These are phyloP conservation scores for Myotis myotis DNA, from an alignment of 2,797 vertebrate genomes.

Conservation along the genomic window DNA sequence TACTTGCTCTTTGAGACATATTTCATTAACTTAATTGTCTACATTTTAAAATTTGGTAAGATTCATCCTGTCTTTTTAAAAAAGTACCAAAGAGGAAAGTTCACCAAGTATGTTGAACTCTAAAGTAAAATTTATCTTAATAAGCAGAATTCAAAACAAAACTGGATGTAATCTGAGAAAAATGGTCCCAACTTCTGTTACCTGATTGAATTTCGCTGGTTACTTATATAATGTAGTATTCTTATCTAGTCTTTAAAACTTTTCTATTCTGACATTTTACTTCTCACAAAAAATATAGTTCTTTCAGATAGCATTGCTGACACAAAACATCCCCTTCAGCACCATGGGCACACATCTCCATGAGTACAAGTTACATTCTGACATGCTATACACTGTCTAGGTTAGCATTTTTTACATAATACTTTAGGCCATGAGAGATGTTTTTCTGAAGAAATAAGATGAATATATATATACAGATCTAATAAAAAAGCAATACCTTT, in stretches of 20 bases:
- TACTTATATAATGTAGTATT: conserved; percentile 75
- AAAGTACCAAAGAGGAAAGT: neutral
- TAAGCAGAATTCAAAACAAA: conserved; percentile 60
- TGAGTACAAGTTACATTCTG: neutral
- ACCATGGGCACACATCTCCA: conserved; percentile 32
- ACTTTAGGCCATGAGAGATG: conserved; percentile 6
- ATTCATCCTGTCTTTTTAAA: neutral
- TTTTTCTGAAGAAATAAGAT: conserved; percentile 53
- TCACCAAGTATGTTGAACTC: conserved; percentile 49
- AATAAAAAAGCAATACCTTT: neutral
- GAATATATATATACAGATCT: neutral
- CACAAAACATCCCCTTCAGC: conserved; percentile 50
- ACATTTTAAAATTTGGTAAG: conserved; percentile 27
- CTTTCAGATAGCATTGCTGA: conserved; percentile 59
- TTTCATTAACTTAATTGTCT: neutral
- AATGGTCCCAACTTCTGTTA: conserved; percentile 41
- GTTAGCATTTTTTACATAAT: neutral
- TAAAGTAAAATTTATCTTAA: conserved; percentile 72
- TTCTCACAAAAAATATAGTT: conserved; percentile 66
- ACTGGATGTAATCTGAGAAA: conserved; percentile 60
- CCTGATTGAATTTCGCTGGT: conserved; percentile 51
- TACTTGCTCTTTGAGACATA: conserved; percentile 67
- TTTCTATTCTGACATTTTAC: conserved; percentile 67
- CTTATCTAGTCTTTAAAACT: conserved; percentile 43
- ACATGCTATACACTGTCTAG: neutral